These are phyloP conservation scores for Ceratina japonica DNA, from an alignment of 1,140 invertebrate species.

Conservation along the genomic window DNA sequence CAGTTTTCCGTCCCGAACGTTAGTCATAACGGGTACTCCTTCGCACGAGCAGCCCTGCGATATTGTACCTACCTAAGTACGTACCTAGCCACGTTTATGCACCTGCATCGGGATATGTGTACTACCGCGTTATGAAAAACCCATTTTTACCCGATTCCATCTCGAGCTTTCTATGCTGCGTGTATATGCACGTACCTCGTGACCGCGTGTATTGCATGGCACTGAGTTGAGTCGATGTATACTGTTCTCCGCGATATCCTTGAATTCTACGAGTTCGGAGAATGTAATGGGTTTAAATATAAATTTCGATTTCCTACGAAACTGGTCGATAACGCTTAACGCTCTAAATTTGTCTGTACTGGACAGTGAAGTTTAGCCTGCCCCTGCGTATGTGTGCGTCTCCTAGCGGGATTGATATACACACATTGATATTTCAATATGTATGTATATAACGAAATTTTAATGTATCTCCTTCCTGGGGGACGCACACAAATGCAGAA, in stretches of 20 bases:
- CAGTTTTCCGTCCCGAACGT: slow-evolving; percentile 15
- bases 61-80: background rate
- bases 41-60: background rate
- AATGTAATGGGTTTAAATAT: slow-evolving; percentile 53
- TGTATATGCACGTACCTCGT: background rate
- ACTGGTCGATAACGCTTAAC: slow-evolving; percentile 72
- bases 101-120: background rate
- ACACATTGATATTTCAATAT: too few relatives aligned
- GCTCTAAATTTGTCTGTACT: slow-evolving; percentile 43
- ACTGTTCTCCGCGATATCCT: slow-evolving; percentile 50
- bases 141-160: slow-evolving; percentile 59
- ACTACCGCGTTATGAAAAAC: slow-evolving; percentile 57
- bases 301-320: slow-evolving; percentile 73
- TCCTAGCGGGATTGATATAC: too few relatives aligned
- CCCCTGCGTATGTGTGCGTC: too few relatives aligned
- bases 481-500: too few relatives aligned
- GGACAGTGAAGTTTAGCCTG: too few relatives aligned
- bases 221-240: slow-evolving; percentile 12
- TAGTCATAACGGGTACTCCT: slow-evolving; percentile 10
- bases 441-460: too few relatives aligned
- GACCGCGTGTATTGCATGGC: background rate
- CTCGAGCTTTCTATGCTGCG: slow-evolving; percentile 13
- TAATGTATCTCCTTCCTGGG: too few relatives aligned
- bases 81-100: background rate
- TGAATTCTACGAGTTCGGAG: slow-evolving; percentile 58